A percentile compares a stretch with the other conserved stretches of the same genome.
phyloP scores from a whole-genome alignment of 92 coral and sea anemone species.

The Meandrina meandrites region DNA sequence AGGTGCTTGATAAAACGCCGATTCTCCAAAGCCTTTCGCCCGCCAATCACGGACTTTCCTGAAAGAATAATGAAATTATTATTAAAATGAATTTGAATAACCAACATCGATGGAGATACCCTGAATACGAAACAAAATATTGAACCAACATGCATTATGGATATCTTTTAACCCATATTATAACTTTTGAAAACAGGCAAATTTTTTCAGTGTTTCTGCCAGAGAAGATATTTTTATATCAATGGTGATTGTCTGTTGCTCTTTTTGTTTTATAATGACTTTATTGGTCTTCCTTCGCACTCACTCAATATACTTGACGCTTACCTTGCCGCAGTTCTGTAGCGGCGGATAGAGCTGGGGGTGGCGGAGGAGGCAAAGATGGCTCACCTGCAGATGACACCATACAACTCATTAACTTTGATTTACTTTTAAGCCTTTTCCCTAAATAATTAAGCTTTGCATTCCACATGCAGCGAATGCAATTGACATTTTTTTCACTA shows the following conservation, averaged over 20 bases:
- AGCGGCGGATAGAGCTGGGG: neutral
- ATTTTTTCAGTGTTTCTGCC: too few species aligned
- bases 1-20: slow-evolving; percentile 8
- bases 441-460: neutral
- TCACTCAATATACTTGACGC: neutral
- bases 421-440: neutral
- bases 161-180: too few species aligned
- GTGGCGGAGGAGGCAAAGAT: slow-evolving; percentile 25
- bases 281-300: too few species aligned
- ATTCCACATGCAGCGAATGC: neutral
- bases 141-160: too few species aligned
- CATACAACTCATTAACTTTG: neutral
- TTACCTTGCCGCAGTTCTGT: slow-evolving; percentile 17
- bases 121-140: too few species aligned
- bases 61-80: neutral
- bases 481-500: neutral
- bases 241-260: too few species aligned
- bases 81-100: too few species aligned
- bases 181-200: too few species aligned
- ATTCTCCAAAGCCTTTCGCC: slow-evolving; percentile 16
- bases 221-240: too few species aligned
- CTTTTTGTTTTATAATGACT: too few species aligned
- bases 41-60: slow-evolving; percentile 33
- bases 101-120: too few species aligned
- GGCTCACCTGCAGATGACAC: neutral